These are phyloP conservation scores for Drosophila helvetica DNA, from an alignment of 2,888 invertebrate genomes.

Conservation along the genomic window DNA sequence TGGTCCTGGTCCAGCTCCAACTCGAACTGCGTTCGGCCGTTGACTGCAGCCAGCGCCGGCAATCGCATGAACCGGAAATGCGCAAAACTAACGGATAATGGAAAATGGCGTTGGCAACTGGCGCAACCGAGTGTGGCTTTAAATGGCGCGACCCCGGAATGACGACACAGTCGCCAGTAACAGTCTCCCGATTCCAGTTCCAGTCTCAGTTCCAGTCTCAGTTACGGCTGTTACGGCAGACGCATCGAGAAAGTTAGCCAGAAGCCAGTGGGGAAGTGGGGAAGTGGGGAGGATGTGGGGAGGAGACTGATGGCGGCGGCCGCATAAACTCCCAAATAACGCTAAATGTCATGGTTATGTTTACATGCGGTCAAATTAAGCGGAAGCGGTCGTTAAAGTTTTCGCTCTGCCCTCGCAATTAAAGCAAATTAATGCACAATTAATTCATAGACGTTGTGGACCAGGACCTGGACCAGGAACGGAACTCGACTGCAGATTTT, in stretches of 20 bases:
- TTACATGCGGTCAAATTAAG: constrained; percentile 80
- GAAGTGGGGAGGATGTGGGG: neutral
- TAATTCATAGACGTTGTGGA: constrained; percentile 33
- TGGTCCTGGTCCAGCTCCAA: neutral
- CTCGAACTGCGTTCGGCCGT: constrained; percentile 6
- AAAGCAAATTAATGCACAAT: constrained; percentile 69
- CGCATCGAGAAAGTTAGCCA: constrained; percentile 19
- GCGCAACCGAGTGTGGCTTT: constrained; percentile 54
- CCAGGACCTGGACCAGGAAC: neutral
- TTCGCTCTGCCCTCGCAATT: constrained; percentile 56
- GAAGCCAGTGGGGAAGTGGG: neutral
- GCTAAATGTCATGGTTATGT: constrained; percentile 82
- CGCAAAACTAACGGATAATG: constrained; percentile 79
- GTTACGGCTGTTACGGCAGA: neutral
- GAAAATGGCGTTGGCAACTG: constrained; percentile 68
- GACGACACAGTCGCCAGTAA: constrained; percentile 13
- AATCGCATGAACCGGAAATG: constrained; percentile 72
- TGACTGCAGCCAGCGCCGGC: constrained; percentile 36
- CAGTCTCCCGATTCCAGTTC: neutral
- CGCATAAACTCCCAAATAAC: constrained; percentile 66
- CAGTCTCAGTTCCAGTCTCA: neutral
- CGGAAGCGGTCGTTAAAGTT: constrained; percentile 72
- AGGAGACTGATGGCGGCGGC: constrained; percentile 11
- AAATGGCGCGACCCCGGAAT: constrained; percentile 51
- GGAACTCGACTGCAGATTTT: constrained; percentile 21